Evolutionary conservation across 1,140 invertebrate species (phyloP).

Genomic region (Oncopodura yosiiana): DNA sequence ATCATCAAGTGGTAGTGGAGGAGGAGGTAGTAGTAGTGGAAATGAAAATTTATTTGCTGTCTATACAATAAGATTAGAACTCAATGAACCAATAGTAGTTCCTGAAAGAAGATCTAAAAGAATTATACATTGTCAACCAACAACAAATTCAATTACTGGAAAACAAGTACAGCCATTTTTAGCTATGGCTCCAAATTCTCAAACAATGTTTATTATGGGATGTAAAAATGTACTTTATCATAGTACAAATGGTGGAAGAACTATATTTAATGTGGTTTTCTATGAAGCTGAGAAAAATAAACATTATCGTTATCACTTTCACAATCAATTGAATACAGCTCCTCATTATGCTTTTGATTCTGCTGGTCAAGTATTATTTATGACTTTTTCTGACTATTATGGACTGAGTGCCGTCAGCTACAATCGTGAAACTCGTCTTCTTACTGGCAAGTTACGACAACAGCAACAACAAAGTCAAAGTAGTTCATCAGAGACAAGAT

Average conservation of each 20-base stretch:
- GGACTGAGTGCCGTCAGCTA: neutral
- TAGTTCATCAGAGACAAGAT: too few relatives aligned
- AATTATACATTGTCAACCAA: slow-evolving; percentile 1
- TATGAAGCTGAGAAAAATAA: neutral
- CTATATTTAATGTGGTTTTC: neutral
- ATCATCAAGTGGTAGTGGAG: too few relatives aligned
- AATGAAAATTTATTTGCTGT: neutral
- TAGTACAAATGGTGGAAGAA: slow-evolving; percentile 17
- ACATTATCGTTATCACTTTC: neutral
- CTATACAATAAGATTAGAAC: neutral
- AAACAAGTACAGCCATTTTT: neutral
- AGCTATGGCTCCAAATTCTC: neutral
- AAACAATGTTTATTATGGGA: slow-evolving; percentile 10
- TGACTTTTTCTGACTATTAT: slow-evolving; percentile 1
- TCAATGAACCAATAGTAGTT: neutral
- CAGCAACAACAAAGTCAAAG: neutral
- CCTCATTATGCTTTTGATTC: slow-evolving; percentile 1
- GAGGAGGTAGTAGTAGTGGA: too few relatives aligned
- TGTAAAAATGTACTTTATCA: slow-evolving; percentile 14
- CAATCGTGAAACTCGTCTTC: neutral
- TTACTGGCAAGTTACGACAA: neutral
- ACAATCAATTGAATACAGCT: neutral
- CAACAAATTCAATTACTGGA: neutral
- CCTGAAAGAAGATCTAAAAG: neutral
- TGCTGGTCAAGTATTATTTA: neutral